Evolutionary conservation across 2,888 invertebrate genomes (phyloP), one percentile per base, ranked within the genome.

Genomic region (Dexiosoma caninum): DNA sequence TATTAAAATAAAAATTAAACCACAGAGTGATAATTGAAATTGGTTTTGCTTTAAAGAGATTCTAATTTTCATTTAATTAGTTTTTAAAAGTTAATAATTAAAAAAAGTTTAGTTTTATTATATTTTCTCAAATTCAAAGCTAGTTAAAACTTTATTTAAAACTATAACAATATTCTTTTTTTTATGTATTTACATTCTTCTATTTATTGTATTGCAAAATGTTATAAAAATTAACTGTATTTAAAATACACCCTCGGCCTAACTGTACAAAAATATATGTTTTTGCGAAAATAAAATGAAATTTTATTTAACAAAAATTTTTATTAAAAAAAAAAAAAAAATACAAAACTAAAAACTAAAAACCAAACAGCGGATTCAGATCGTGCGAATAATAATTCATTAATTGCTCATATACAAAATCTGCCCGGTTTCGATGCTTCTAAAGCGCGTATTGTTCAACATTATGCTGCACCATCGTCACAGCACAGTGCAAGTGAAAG

Each of bases 381-480:
- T 89, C 88, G 87, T 83, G 93, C 93, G 90, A 93, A 93, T 91
- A 93, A 92, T 92, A 93, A 93, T 92, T 93, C 93, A 87, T 91
- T 93, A 90, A 92, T 93, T 91, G 93, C 93, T 89, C 93, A 93
- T 90, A 92, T 93, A 90, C 92, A 93, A 90, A 93, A 92, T 91
- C 92, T 93, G 87, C 93, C 93, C 83, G 93, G 93, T 90, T 93
- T 93, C 90, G 93, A 93, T 91, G 92, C 93, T 85, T 91, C 93
- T 90, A 93, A 93, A 91, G 93, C 93, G 90, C 93, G 93, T 89
- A 92, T 93, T 85, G 93, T 94, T 87, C 93, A 93, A 91, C 93
- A 93, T 89, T 93, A 93, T 91, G 92, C 93, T 62, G 72, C 84
- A 59, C 92, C 92, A 69, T 83, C 85, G 69, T 59, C 70, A 60